Evolutionary conservation across 2,113 vertebrate species (phyloP), one percentile per base, ranked within the genome.

Genomic region (Actinemys pallida): DNA sequence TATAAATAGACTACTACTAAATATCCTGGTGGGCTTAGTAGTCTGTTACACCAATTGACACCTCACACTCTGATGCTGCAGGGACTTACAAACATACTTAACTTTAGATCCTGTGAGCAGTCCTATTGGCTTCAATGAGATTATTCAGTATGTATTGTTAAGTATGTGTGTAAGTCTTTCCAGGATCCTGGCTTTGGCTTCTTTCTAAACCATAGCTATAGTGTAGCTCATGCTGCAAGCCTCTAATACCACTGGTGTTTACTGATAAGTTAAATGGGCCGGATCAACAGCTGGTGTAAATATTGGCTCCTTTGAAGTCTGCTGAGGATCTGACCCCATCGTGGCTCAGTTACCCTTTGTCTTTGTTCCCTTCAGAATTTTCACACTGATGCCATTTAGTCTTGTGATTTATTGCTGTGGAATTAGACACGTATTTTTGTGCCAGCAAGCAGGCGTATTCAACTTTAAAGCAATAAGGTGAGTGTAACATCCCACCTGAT

Each of bases 321-420:
- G 13, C 31, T 57, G 6, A 49, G 35, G 62, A 17, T 50, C 52
- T 92, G 62, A 92, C 3, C 31, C 45, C 54, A 92, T n/a, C 35
- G 59, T 65, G 69, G 24, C 16, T 93, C 17, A 83, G 8, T 78
- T 69, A 4, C 31, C 31, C 56, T 14, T 57, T 91, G 31, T 90
- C 83, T 39, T 72, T 90, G 78, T 69, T 96, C 31, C 25, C 9
- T 92, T 87, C 84, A 72, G 9, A 50, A 59, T 91, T 94, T 93
- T 65, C 47, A 87, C 13, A 69, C 62, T 81, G n/a, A 81, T 54
- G 57, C 9, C 24, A 81, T 5, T 27, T n/a, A 85, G 19, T 54
- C 31, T 45, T 35, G 31, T 49, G n/a, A 69, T 50, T 90, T 5
- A 65, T 6, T 42, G 39, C 53, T 59, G 65, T 56, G 53, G 53